These are phyloP conservation scores for Leucophenga varia DNA, from an alignment of 1,140 invertebrate species.

Conservation along the genomic window DNA sequence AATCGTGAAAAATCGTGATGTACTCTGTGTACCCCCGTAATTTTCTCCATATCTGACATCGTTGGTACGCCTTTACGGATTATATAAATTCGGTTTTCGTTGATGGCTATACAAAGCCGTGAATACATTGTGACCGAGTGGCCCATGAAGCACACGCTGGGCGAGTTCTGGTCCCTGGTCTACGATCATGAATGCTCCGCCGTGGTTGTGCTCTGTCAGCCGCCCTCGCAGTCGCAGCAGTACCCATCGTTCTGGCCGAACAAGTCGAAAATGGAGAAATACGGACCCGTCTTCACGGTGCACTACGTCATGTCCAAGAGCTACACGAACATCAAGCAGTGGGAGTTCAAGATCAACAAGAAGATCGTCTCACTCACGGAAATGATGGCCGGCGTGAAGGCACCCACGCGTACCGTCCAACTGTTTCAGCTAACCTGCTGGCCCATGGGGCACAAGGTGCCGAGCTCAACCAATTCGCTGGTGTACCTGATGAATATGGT, in stretches of 20 bases:
- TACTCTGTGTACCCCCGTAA: slow-evolving; percentile 93
- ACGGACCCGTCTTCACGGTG: slow-evolving; percentile 93
- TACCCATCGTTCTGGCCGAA: slow-evolving; percentile 94
- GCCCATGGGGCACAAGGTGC: slow-evolving; percentile 93
- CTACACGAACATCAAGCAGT: slow-evolving; percentile 92
- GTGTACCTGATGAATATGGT: slow-evolving; percentile 99
- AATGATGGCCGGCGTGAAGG: slow-evolving; percentile 93
- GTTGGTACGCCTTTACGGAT: slow-evolving; percentile 94
- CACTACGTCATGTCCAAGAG: slow-evolving; percentile 92
- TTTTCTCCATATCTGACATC: slow-evolving; percentile 94
- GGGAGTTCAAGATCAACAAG: slow-evolving; percentile 96
- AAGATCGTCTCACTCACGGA: slow-evolving; percentile 93
- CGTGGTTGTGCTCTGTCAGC: slow-evolving; percentile 90
- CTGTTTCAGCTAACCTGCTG: slow-evolving; percentile 94
- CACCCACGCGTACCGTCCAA: slow-evolving; percentile 88
- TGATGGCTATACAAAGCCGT: slow-evolving; percentile 94
- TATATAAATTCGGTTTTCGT: slow-evolving; percentile 99
- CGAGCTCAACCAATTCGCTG: slow-evolving; percentile 92
- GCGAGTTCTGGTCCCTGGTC: slow-evolving; percentile 96
- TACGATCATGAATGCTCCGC: slow-evolving; percentile 98
- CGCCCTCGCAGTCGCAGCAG: slow-evolving; percentile 74
- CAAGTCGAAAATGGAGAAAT: slow-evolving; percentile 85
- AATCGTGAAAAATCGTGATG: slow-evolving; percentile 96
- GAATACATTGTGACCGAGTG: slow-evolving; percentile 98
- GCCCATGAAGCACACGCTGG: slow-evolving; percentile 87